A percentile compares a stretch with the other conserved stretches of the same genome.
Evolutionary conservation across 2,888 invertebrate genomes (phyloP).

Genomic region (Melieria crassipennis): DNA sequence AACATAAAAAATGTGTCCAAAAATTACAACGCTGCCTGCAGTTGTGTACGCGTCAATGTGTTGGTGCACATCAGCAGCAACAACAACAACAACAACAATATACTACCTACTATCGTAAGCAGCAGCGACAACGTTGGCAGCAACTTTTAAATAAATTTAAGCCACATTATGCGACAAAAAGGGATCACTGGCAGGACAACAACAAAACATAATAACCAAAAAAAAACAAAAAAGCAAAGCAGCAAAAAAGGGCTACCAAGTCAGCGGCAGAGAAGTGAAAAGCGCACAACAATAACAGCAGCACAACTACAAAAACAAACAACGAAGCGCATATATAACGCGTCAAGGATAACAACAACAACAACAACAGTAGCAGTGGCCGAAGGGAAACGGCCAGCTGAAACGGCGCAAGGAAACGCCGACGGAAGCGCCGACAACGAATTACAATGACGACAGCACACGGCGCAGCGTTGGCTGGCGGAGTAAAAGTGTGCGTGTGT

Average conservation of each 20-base stretch:
- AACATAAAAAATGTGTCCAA: slow-evolving; percentile 15
- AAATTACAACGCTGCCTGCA: neutral
- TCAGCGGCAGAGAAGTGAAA: neutral
- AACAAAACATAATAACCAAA: slow-evolving; percentile 1
- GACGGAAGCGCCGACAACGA: slow-evolving; percentile 25
- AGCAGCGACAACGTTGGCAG: slow-evolving; percentile 33
- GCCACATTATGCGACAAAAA: slow-evolving; percentile 47
- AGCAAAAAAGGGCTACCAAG: slow-evolving; percentile 3
- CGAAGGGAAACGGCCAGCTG: neutral
- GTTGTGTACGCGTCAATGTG: neutral
- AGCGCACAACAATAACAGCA: slow-evolving; percentile 11
- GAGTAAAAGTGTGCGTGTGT: slow-evolving; percentile 15
- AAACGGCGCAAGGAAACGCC: neutral
- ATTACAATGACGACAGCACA: slow-evolving; percentile 10
- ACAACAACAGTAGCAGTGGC: slow-evolving; percentile 10
- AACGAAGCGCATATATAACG: slow-evolving; percentile 31
- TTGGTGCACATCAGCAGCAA: slow-evolving; percentile 17
- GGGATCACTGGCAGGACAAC: slow-evolving; percentile 19
- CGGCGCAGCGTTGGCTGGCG: slow-evolving; percentile 7
- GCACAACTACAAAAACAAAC: slow-evolving; percentile 10
- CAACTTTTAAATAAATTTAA: slow-evolving; percentile 54
- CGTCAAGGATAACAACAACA: slow-evolving; percentile 27
- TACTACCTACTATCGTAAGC: neutral
- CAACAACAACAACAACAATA: slow-evolving; percentile 16
- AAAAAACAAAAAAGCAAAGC: slow-evolving; percentile 6